Conservation (phyloP, 1,140 invertebrate species). For the Bombus huntii region DNA sequence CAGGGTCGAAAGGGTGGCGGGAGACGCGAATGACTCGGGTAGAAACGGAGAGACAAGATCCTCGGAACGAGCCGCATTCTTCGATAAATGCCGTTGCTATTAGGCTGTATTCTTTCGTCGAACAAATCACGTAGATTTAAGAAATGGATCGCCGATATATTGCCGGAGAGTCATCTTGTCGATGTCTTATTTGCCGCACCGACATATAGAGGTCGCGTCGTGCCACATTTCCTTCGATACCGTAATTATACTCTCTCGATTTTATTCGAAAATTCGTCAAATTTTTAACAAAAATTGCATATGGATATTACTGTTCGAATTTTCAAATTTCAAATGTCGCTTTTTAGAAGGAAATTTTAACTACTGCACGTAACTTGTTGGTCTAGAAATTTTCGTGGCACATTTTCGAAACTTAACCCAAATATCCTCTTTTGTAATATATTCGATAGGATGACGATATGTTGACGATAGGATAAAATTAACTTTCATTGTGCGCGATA, state of each 20-base stretch:
- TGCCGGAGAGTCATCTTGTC: neutral
- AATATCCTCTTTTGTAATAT: no score
- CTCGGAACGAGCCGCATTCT: conserved; percentile 32
- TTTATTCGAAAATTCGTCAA: neutral
- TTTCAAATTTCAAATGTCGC: neutral
- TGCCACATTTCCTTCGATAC: neutral
- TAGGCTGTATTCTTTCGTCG: conserved; percentile 56
- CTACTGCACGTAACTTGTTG: neutral
- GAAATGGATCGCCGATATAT: conserved; percentile 47
- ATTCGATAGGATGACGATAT: no score
- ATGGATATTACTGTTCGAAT: no score
- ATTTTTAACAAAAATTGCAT: neutral
- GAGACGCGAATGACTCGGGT: conserved; percentile 17
- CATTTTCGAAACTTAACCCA: no score
- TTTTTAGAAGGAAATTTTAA: neutral
- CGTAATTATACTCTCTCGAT: neutral
- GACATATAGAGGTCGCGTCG: neutral
- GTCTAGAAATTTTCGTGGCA: no score
- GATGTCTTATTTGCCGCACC: conserved; percentile 1
- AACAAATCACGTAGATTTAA: conserved; percentile 55
- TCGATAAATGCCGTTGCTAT: conserved; percentile 52
- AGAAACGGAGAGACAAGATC: conserved; percentile 32
- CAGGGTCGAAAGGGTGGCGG: neutral
- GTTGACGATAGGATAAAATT: no score
- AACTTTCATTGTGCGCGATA: no score